Base-by-base conservation (phyloP, 2,113 vertebrate genomes). In the Oophaga pumilio region DNA sequence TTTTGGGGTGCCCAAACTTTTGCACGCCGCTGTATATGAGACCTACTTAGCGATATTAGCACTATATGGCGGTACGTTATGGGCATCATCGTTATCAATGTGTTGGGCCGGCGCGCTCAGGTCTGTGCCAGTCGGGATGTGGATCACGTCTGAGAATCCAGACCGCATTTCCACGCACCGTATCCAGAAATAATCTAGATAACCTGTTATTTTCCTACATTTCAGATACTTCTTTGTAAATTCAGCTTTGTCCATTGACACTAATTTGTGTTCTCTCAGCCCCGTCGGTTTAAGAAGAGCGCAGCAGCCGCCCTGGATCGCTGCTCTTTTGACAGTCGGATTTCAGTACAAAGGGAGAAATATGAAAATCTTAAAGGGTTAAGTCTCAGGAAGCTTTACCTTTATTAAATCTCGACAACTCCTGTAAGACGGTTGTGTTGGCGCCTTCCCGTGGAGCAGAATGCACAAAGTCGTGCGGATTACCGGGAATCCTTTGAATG, bases 351-450 rank as follows among this genome's bases (percentile, higher is more conserved):
- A 68, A 80, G 76, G 18, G 18, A 87, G 20, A 6, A 50, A 89
- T 84, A 57, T 89, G 57, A 81, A 82, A 81, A 50, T 62, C 28
- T 62, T 81, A 43, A 6, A 53, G 28, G 77, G 59, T 82, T 66
- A 28, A 43, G 4, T 24, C 22, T 71, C 43, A 80, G 59, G 87
- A 78, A 92, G 92, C 91, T 90, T 66, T 82, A 91, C 87, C 90
- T 89, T 91, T 89, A 56, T 85, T 91, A 33, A 49, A 81, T 76
- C 87, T 52, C 76, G 83, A 15, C 28, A 50, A 52, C 15, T 83
- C 76, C 28, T 85, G 76, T 52, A 79, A 71, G 57, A 7, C 78
- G 82, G 76, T 89, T 26, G 69, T 56, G 15, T 90, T 88, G 77
- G 88, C 33, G 43, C 59, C 90, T 87, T 89, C 89, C 84, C 77